A percentile compares a stretch with the other conserved stretches of the same genome.
Conservation (phyloP, 2,113 vertebrate genomes). For the Lepus timidus region DNA sequence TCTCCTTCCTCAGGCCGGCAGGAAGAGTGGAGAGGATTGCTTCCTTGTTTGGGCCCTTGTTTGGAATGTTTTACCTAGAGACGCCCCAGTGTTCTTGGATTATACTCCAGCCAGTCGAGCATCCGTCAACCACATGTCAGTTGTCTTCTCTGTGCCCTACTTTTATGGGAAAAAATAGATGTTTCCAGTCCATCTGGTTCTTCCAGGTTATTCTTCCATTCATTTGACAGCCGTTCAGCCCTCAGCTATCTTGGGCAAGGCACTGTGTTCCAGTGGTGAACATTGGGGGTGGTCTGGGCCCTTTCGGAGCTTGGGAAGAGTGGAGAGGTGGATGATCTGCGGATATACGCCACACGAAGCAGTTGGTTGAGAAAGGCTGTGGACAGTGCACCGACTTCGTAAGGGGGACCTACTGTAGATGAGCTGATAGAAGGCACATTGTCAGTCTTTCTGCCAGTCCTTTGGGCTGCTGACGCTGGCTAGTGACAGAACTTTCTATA, state of each 20-base stretch:
- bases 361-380: neutral
- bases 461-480: neutral
- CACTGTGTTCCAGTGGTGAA: neutral
- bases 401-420: constrained; percentile 33
- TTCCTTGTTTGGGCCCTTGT: constrained; percentile 17
- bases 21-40: constrained; percentile 16
- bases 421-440: neutral
- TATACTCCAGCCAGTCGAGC: neutral
- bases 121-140: neutral
- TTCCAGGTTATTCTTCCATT: neutral
- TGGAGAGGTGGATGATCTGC: neutral
- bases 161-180: constrained; percentile 5
- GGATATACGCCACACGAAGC: neutral
- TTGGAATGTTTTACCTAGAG: constrained; percentile 21
- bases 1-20: neutral
- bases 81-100: neutral
- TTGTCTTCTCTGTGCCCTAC: neutral
- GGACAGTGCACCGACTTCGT: neutral
- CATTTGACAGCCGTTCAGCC: constrained; percentile 38
- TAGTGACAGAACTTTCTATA: neutral
- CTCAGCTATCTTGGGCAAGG: neutral
- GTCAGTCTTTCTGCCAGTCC: neutral
- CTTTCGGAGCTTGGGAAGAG: neutral
- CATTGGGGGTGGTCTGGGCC: neutral
- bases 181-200: constrained; percentile 41